Conservation (phyloP, 2,113 vertebrate genomes). For the Ranitomeya imitator region DNA sequence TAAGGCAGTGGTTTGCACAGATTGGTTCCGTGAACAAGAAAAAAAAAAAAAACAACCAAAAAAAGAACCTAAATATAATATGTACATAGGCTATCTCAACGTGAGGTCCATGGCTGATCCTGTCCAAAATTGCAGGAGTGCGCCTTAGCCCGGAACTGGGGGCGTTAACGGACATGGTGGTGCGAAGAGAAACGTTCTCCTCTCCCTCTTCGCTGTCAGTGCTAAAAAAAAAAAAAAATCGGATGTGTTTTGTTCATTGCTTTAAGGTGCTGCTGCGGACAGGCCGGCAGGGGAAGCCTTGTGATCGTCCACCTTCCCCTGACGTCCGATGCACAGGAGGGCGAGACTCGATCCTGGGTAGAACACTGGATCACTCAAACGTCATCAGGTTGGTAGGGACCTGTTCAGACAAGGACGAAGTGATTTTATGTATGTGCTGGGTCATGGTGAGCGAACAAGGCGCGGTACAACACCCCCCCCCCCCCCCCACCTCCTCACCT, state of each 20-base stretch:
- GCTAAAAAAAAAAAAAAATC: conserved; percentile 52
- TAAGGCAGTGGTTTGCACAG: conserved; percentile 96
- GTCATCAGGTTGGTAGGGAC: conserved; percentile 98
- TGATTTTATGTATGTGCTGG: neutral
- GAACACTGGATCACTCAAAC: conserved; percentile 81
- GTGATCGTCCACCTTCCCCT: neutral
- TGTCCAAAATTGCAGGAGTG: conserved; percentile 61
- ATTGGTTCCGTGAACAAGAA: conserved; percentile 74
- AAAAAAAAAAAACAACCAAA: conserved; percentile 57
- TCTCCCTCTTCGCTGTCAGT: conserved; percentile 65
- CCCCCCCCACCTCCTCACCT: conserved; percentile 74
- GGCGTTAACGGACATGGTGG: conserved; percentile 36
- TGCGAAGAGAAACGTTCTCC: conserved; percentile 23
- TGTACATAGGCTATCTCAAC: conserved; percentile 50
- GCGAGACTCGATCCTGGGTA: neutral
- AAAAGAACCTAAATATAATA: conserved; percentile 19
- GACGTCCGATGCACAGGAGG: neutral
- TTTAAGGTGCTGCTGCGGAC: conserved; percentile 68
- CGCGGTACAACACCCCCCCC: neutral
- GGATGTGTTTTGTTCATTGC: conserved; percentile 67
- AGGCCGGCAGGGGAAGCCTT: neutral
- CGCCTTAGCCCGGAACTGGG: conserved; percentile 60
- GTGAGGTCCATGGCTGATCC: conserved; percentile 74
- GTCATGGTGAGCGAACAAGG: neutral
- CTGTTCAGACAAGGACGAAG: conserved; percentile 68